phyloP scores from a whole-genome alignment of 2,797 vertebrate species.

The Dromococcyx pavoninus region DNA sequence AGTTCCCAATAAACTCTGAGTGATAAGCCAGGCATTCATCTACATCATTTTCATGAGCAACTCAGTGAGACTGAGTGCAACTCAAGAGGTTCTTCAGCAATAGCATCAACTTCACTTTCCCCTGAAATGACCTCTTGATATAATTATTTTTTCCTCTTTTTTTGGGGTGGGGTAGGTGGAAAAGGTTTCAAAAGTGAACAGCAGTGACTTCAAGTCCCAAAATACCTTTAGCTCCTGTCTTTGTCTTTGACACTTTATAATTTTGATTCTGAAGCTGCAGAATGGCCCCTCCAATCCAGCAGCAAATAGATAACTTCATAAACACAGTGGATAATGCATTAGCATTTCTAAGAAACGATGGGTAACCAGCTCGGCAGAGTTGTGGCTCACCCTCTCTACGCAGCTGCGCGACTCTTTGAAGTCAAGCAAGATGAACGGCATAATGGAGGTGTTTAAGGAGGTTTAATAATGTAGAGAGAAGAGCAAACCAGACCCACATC shows the following conservation, averaged over 20 bases:
- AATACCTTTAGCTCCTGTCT: neutral
- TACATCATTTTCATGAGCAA: neutral
- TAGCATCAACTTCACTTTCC: neutral
- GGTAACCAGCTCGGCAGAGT: neutral
- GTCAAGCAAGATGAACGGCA: conserved; percentile 40
- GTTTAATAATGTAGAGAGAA: conserved; percentile 29
- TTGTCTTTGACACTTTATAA: neutral
- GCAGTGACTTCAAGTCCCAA: neutral
- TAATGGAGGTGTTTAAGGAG: conserved; percentile 41
- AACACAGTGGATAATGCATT: neutral
- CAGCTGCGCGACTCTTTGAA: conserved; percentile 12
- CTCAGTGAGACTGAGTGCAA: neutral
- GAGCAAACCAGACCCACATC: neutral
- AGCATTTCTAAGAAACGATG: conserved; percentile 9
- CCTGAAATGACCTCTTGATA: neutral
- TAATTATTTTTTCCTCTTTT: neutral
- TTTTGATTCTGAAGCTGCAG: neutral
- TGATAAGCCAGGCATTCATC: neutral
- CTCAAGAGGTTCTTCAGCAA: neutral
- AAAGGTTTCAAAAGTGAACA: neutral
- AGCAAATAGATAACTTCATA: conserved; percentile 20
- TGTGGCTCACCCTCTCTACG: neutral
- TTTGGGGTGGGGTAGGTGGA: neutral
- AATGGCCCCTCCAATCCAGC: neutral
- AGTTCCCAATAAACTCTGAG: conserved; percentile 52